These are phyloP conservation scores for Nomada ruficornis DNA, from an alignment of 2,888 invertebrate genomes.

Conservation along the genomic window DNA sequence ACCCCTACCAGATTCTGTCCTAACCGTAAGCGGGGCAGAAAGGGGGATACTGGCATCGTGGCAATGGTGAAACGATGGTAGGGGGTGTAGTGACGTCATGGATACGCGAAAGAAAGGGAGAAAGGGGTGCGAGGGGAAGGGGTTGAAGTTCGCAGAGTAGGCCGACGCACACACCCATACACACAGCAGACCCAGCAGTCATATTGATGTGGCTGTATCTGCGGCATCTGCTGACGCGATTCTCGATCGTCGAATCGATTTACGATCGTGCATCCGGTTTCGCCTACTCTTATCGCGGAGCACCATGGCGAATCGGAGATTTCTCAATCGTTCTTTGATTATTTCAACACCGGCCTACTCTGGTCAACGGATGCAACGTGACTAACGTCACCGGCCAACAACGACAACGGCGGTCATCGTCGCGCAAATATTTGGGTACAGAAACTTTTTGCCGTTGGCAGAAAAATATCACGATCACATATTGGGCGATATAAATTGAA, in stretches of 20 bases:
- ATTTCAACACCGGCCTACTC: conserved; percentile 26
- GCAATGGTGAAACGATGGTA: conserved; percentile 43
- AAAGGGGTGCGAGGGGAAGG: conserved; percentile 19
- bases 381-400: conserved; percentile 4
- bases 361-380: not conserved
- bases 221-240: conserved; percentile 37
- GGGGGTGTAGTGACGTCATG: conserved; percentile 67
- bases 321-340: conserved; percentile 46
- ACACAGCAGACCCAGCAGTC: not conserved
- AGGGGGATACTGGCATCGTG: conserved; percentile 19
- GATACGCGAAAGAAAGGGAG: conserved; percentile 67
- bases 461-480: too few relatives aligned
- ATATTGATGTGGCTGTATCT: conserved; percentile 16
- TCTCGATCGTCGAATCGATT: conserved; percentile 65
- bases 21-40: conserved; percentile 1
- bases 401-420: not conserved
- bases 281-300: conserved; percentile 12
- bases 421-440: too few relatives aligned
- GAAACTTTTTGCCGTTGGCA: too few relatives aligned
- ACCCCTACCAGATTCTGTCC: conserved; percentile 80
- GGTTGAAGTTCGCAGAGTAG: conserved; percentile 70
- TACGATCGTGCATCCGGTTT: conserved; percentile 26
- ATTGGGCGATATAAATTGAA: too few relatives aligned
- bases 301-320: conserved; percentile 16
- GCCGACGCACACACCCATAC: conserved; percentile 49